These are phyloP conservation scores for Taphrorychus bicolor DNA, from an alignment of 2,888 invertebrate species.

Conservation along the genomic window DNA sequence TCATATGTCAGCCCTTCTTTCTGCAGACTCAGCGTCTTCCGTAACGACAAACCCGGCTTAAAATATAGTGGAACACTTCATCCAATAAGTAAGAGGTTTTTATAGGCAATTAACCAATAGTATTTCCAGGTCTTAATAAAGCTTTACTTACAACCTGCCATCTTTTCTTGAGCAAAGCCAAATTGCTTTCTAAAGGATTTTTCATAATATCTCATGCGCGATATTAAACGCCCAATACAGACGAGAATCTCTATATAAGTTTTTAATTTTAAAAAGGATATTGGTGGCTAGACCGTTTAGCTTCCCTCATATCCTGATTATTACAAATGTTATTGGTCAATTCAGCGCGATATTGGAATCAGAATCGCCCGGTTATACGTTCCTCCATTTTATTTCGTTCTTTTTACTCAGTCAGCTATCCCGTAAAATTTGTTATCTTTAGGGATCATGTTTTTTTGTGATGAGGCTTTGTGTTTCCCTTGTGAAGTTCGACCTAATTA, in stretches of 20 bases:
- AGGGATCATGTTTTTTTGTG: conserved; percentile 12
- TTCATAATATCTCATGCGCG: background rate
- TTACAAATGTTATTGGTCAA: conserved; percentile 39
- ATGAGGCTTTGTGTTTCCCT: conserved; percentile 5
- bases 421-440: conserved; percentile 10
- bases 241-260: conserved; percentile 12
- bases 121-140: background rate
- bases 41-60: conserved; percentile 19
- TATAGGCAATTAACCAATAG: background rate
- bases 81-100: background rate
- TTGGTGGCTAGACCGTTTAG: conserved; percentile 27
- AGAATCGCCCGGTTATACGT: conserved; percentile 24
- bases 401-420: conserved; percentile 19
- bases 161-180: background rate
- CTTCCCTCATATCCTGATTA: conserved; percentile 38
- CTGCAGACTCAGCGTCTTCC: conserved; percentile 33
- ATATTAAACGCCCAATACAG: background rate
- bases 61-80: conserved; percentile 22
- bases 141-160: background rate
- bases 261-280: conserved; percentile 37
- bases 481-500: conserved; percentile 7
- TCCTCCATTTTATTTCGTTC: conserved; percentile 18
- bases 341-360: conserved; percentile 37
- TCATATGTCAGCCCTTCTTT: conserved; percentile 34
- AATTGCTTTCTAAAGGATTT: background rate